Base-by-base conservation (phyloP, 2,113 vertebrate genomes). In the Amphiprion ocellaris region DNA sequence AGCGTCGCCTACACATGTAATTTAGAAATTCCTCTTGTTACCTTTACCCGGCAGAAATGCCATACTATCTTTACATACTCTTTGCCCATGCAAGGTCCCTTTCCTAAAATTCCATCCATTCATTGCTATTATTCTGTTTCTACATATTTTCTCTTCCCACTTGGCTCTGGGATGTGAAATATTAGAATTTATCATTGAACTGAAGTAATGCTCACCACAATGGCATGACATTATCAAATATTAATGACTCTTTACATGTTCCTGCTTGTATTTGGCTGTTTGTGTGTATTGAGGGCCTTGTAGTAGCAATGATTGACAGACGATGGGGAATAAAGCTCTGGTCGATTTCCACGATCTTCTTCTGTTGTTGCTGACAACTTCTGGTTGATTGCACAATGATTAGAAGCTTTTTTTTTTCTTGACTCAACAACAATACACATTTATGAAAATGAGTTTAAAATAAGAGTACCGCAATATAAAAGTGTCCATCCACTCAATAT, bases 1-100 rank as follows among this genome's bases (percentile, higher is more conserved):
- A 24, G 59, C 67, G 67, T 82, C 79, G 75, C 69, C 70, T 75
- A 84, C 79, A 86, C 69, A 69, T 79, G 84, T 89, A 75, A 90
- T 89, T 87, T 84, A 85, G 30, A 82, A 86, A 87, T 89, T 91
- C 87, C 72, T 79, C 79, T 58, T 75, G 73, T 89, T 81, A 72
- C 77, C 71, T 85, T 85, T 77, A 16, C 56, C 65, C 37, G 67
- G 76, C 54, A 67, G 69, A 87, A 84, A 78, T 60, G 60, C 56
- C 50, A 76, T 74, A 80, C 73, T 78, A 72, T 85, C 58, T 83
- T 71, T 76, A 79, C 68, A 77, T 59, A 24, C 39, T 75, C 14
- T 44, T 30, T 73, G 28, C 41, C 28, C 26, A 58, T 4, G 8
- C 19, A 17, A 69, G 47, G 41, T 15, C 65, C 15, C 39, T 53